A percentile compares a stretch with the other conserved stretches of the same genome.
phyloP scores from a whole-genome alignment of 2,797 vertebrate species.

The Hypotaenidia okinawae region DNA sequence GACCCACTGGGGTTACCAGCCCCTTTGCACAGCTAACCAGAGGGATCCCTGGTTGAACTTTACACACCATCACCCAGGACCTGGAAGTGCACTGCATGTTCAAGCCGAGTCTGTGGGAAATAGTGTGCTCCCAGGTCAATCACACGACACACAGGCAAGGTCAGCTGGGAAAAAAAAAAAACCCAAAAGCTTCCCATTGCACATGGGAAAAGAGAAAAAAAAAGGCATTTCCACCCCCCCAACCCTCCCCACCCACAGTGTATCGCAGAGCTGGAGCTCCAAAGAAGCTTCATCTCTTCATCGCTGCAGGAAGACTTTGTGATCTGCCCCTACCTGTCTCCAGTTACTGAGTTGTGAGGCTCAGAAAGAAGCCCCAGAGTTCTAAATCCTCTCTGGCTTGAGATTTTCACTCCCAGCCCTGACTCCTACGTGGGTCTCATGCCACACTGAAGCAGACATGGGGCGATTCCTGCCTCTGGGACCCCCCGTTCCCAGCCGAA shows the following conservation, averaged over 20 bases:
- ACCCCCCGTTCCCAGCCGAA: background rate
- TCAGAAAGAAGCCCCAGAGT: background rate
- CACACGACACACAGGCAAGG: background rate
- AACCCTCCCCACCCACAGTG: background rate
- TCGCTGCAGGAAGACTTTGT: background rate
- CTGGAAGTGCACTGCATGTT: background rate
- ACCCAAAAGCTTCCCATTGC: background rate
- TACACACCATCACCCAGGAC: background rate
- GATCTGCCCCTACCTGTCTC: background rate
- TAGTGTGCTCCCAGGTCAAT: background rate
- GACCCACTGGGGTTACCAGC: slow-evolving; percentile 9
- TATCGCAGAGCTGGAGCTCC: background rate
- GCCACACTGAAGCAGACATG: background rate
- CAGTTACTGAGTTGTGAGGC: background rate
- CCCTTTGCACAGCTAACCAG: background rate
- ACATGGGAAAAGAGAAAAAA: background rate
- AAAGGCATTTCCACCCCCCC: slow-evolving; percentile 1
- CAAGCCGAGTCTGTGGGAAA: slow-evolving; percentile 42
- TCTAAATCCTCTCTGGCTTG: background rate
- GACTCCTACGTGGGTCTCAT: background rate
- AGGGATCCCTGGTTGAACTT: slow-evolving; percentile 12
- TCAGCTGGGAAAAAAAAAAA: background rate
- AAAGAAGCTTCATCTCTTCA: background rate
- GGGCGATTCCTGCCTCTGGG: background rate
- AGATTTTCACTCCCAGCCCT: background rate